Percentiles rank a stretch among this genome's conserved stretches.
Conservation (phyloP, 2,113 vertebrate species). For the Panthera leo region DNA sequence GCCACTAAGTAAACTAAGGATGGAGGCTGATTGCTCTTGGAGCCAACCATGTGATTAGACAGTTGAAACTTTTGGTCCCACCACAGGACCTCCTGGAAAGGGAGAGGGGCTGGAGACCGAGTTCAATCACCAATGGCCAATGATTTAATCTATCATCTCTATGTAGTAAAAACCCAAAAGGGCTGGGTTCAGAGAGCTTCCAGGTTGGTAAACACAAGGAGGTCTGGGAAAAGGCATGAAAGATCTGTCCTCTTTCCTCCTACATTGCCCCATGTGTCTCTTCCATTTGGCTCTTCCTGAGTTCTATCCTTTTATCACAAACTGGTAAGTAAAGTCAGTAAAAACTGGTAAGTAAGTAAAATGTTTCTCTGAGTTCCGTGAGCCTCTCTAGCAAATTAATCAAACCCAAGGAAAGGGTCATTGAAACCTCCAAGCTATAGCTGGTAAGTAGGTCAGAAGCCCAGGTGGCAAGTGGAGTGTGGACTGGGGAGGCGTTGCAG, state of each 20-base stretch:
- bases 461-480: neutral
- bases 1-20: neutral
- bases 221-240: neutral
- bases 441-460: neutral
- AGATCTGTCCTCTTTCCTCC: neutral
- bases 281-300: neutral
- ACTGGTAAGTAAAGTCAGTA: neutral
- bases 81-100: neutral
- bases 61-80: too few species aligned
- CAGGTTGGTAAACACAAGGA: neutral
- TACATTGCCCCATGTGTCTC: neutral
- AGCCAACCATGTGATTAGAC: neutral
- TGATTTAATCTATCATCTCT: neutral
- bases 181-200: neutral
- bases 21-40: too few species aligned
- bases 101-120: neutral
- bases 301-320: neutral
- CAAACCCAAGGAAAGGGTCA: neutral
- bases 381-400: neutral
- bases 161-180: neutral
- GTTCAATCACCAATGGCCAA: neutral
- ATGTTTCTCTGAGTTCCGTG: neutral
- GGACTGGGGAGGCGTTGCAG: neutral
- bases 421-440: neutral
- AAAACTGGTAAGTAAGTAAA: neutral